A percentile compares a stretch with the other conserved stretches of the same genome.
Conservation (phyloP, 2,797 vertebrate species). For the Loriculus beryllinus region DNA sequence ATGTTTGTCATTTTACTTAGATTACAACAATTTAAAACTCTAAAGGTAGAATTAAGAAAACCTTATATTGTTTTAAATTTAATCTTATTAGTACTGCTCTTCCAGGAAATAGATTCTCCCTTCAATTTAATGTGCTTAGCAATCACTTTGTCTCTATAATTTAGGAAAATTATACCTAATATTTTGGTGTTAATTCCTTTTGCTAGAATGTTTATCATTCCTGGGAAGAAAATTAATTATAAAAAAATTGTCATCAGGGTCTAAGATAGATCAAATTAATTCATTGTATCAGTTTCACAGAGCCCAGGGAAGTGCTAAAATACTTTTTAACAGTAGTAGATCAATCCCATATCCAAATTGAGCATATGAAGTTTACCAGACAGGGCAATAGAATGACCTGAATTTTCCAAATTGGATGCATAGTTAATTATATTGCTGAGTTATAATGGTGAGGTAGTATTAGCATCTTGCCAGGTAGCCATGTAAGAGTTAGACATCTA, state of each 20-base stretch:
- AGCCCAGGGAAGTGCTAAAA: background rate
- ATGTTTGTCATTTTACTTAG: background rate
- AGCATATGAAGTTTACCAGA: background rate
- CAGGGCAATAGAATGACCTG: background rate
- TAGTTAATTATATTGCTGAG: background rate
- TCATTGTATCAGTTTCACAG: background rate
- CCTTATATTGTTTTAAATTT: background rate
- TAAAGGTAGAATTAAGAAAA: background rate
- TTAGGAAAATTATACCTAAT: background rate
- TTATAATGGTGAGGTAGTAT: background rate
- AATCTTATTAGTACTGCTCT: background rate
- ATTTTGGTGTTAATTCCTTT: background rate
- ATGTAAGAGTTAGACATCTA: background rate
- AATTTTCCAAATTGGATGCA: background rate
- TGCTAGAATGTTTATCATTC: background rate
- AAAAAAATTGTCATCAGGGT: background rate
- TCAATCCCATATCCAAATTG: background rate
- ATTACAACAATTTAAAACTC: background rate
- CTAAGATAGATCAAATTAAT: background rate
- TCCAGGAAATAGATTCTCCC: background rate
- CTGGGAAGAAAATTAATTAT: background rate
- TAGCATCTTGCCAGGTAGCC: background rate
- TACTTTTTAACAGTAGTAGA: background rate
- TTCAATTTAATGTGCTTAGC: background rate
- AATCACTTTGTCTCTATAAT: background rate